Evolutionary conservation across 2,113 vertebrate genomes (phyloP), one percentile per base, ranked within the genome.

Genomic region (Pseudorasbora parva): DNA sequence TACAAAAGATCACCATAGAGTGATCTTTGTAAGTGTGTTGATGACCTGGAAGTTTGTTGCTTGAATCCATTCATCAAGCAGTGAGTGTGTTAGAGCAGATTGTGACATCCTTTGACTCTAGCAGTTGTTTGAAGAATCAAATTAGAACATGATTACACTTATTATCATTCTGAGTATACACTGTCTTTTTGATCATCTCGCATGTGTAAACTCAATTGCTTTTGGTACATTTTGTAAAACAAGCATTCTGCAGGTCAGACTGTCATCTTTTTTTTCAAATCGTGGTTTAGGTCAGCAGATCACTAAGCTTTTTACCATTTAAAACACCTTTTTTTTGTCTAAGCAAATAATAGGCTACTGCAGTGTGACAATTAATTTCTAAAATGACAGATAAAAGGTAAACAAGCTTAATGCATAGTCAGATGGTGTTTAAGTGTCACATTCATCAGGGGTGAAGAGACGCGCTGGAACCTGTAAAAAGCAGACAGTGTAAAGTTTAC

Each of bases 61-160:
- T 7, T 1, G 25, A 30, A 23, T 5, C 59, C 59, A 49, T 66
- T 79, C 78, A 33, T 79, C 59, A 49, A 78, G 11, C 43, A 33
- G 11, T 49, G 23, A 27, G 21, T 21, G 37, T 78, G 75, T 62
- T 21, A 23, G 76, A 17, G 57, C 15, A 47, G 43, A 45, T 17
- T 64, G 59, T 78, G 41, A 21, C 75, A 64, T 15, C 59, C 59
- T 66, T 79, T 79, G 78, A 64, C 37, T 78, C 75, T 1, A 60
- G 37, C 37, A 45, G 19, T 23, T 19, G 30, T 41, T 78, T 25
- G 14, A 62, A 78, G 41, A 62, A 60, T 62, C 56, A 45, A 17
- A 79, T 64, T 27, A 5, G 77, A 19, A 1, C 21, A 30, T 23
- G 37, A 27, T 25, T 21, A 57, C 76, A 64, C 6, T 45, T 4